These are phyloP conservation scores for Agrochola circellaris DNA, from an alignment of 2,888 invertebrate genomes.

Conservation along the genomic window DNA sequence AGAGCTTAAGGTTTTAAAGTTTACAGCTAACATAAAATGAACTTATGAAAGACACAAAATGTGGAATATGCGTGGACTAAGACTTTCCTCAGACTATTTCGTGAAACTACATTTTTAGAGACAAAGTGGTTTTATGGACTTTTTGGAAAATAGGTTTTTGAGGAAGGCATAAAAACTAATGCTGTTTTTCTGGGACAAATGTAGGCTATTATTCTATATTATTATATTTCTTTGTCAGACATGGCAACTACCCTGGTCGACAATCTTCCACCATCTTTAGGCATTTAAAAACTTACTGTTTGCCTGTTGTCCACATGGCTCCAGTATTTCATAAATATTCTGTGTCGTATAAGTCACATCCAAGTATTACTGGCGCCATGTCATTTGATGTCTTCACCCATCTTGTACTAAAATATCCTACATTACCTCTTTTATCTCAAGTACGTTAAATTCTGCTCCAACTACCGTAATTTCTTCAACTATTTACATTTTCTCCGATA, in stretches of 20 bases:
- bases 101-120: constrained; percentile 46
- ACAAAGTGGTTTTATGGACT: constrained; percentile 35
- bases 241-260: background rate
- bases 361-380: background rate
- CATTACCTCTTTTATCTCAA: background rate
- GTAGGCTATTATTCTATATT: background rate
- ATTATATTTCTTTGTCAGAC: background rate
- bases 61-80: constrained; percentile 39
- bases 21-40: constrained; percentile 55
- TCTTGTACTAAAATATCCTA: background rate
- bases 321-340: background rate
- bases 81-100: background rate
- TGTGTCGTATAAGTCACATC: background rate
- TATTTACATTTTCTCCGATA: constrained; percentile 28
- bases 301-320: background rate
- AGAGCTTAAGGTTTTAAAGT: constrained; percentile 50
- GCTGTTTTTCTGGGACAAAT: background rate
- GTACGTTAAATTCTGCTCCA: background rate
- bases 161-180: background rate
- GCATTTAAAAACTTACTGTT: background rate
- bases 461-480: background rate
- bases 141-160: constrained; percentile 14
- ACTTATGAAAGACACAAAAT: constrained; percentile 59
- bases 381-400: background rate
- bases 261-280: background rate